Conservation (phyloP, 2,888 invertebrate genomes). For the Salticus scenicus region DNA sequence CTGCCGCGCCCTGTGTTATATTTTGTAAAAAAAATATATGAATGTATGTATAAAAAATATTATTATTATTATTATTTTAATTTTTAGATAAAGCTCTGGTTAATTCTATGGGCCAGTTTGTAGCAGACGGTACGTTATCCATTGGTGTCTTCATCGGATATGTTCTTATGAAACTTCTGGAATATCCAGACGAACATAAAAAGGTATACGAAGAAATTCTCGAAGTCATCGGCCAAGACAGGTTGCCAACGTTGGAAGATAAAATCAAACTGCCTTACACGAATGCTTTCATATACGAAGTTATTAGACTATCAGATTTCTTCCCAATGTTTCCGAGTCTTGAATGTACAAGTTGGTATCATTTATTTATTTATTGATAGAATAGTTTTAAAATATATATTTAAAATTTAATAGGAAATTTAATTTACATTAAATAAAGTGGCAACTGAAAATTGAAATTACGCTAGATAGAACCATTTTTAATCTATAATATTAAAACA, state of each 20-base stretch:
- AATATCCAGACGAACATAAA: conserved; percentile 79
- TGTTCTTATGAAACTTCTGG: background rate
- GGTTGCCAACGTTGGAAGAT: conserved; percentile 78
- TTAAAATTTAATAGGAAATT: too few species aligned
- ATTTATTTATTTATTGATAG: background rate
- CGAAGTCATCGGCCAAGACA: conserved; percentile 69
- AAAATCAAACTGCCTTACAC: too few species aligned
- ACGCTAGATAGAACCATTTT: too few species aligned
- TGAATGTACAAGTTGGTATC: conserved; percentile 75
- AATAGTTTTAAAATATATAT: too few species aligned
- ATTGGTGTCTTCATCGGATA: background rate
- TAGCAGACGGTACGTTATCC: conserved; percentile 16
- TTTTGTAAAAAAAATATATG: too few species aligned
- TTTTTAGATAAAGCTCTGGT: conserved; percentile 24
- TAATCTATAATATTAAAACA: too few species aligned
- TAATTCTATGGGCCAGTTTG: conserved; percentile 14
- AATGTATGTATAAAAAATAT: too few species aligned
- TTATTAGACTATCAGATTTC: conserved; percentile 86
- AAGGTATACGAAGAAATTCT: conserved; percentile 82
- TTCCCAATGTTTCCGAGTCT: conserved; percentile 91
- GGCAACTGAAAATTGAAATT: too few species aligned
- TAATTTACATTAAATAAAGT: too few species aligned
- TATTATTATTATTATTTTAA: too few species aligned
- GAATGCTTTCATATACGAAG: conserved; percentile 85
- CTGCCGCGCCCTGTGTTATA: too few species aligned